Conservation (phyloP, 2,888 invertebrate species). For the Tuberolachnus salignus region DNA sequence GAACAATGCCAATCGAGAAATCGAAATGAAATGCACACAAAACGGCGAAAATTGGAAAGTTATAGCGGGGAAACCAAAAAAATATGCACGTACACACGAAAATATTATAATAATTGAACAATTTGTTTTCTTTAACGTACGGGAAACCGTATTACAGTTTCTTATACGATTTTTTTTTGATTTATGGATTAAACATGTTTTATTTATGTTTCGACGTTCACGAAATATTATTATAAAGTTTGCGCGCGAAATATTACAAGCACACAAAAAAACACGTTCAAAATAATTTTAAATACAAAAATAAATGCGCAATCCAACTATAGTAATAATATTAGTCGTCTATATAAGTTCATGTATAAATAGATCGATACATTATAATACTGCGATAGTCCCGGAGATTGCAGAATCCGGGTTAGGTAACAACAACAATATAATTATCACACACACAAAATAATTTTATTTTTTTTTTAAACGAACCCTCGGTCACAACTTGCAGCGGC, state of each 20-base stretch:
- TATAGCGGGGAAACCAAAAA: background rate
- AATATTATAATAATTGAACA: too few relatives aligned
- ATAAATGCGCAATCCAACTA: background rate
- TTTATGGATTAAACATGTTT: too few relatives aligned
- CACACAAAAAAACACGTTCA: constrained; percentile 35
- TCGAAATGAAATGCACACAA: background rate
- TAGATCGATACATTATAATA: background rate
- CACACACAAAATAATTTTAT: constrained; percentile 41
- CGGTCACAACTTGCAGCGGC: constrained; percentile 63
- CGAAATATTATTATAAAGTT: too few relatives aligned
- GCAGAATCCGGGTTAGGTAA: constrained; percentile 7
- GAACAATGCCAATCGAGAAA: background rate
- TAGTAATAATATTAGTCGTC: background rate
- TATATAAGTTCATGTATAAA: background rate
- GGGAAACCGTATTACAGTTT: too few relatives aligned
- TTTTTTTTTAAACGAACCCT: constrained; percentile 57
- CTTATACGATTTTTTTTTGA: too few relatives aligned
- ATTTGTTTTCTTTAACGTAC: too few relatives aligned
- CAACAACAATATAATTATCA: background rate
- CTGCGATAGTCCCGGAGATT: background rate
- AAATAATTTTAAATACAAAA: constrained; percentile 24
- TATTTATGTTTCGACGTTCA: too few relatives aligned
- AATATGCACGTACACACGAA: too few relatives aligned
- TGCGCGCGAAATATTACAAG: constrained; percentile 10
- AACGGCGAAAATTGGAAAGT: background rate